Evolutionary conservation across 2,888 invertebrate species (phyloP), one percentile per base, ranked within the genome.

Genomic region (Dysmachus trigonus): DNA sequence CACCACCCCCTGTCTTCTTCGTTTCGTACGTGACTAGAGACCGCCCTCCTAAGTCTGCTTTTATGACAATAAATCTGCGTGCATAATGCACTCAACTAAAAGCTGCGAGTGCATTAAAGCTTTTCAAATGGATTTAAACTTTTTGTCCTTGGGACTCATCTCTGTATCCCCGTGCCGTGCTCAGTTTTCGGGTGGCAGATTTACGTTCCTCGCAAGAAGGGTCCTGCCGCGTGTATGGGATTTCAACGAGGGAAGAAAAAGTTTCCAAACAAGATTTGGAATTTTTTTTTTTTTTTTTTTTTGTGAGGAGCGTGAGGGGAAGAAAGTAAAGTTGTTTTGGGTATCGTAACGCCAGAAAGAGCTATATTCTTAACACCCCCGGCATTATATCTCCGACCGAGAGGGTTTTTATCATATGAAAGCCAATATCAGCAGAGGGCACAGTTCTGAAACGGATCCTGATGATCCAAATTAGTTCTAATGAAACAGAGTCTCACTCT

Each of bases 31-130:
- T 83, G 72, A 41, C 83, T 83, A 83, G 41, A 41, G n/a, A 35
- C 71, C 77, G 41, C n/a, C 81, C 81, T 18, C 33, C 33, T 81
- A 81, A 81, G 53, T 81, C 81, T 81, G 81, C 83, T 83, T 72
- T 83, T 83, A 72, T 83, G 31, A 83, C 83, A 83, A 83, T 71
- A 83, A 83, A 83, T 83, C 83, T 83, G 83, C 83, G 83, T 83
- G 83, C 83, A 83, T 83, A 83, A 83, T 83, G 83, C 83, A 83
- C 83, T 83, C 83, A 83, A 83, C 83, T 83, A 83, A 83, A 53
- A 83, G 83, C 83, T 72, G 72, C 83, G 83, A 71, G 72, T 83
- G 83, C 83, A 83, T 83, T 83, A 83, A 83, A 83, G 83, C 83
- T 83, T 72, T 72, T 41, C 83, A 83, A 83, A 83, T 83, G 72